phyloP scores from a whole-genome alignment of 2,113 vertebrate species.

The Megaptera novaeangliae region DNA sequence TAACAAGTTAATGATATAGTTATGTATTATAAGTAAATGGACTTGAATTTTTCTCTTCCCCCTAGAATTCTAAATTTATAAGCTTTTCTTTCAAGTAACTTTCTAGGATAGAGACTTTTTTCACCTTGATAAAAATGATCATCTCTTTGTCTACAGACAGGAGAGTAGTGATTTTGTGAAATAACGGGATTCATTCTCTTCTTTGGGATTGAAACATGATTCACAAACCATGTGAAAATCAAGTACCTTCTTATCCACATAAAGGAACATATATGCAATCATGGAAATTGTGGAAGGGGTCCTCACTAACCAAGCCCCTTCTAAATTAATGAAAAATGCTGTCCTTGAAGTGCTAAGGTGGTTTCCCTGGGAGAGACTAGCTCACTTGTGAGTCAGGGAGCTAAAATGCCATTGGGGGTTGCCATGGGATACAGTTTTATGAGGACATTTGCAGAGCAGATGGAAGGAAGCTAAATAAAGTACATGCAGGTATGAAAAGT shows the following conservation, averaged over 20 bases:
- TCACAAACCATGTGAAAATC: background rate
- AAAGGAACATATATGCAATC: background rate
- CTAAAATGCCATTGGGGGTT: constrained; percentile 72
- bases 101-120: background rate
- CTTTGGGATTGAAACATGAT: background rate
- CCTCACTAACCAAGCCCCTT: background rate
- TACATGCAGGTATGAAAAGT: constrained; percentile 72
- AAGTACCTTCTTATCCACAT: background rate
- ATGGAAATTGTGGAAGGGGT: background rate
- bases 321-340: background rate
- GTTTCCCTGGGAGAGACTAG: constrained; percentile 42
- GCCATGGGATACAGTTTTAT: constrained; percentile 79
- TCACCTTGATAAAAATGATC: constrained; percentile 1
- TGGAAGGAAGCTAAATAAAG: constrained; percentile 78
- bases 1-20: background rate
- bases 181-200: background rate
- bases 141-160: background rate
- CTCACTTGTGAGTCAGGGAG: constrained; percentile 47
- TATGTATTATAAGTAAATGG: background rate
- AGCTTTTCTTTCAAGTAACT: background rate
- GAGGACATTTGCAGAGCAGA: constrained; percentile 78
- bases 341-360: constrained; percentile 50
- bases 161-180: background rate
- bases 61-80: background rate
- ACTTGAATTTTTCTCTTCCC: background rate